A percentile compares a stretch with the other conserved stretches of the same genome.
Evolutionary conservation across 1,140 invertebrate genomes (phyloP).

Genomic region (Elymnias hypermnestra): DNA sequence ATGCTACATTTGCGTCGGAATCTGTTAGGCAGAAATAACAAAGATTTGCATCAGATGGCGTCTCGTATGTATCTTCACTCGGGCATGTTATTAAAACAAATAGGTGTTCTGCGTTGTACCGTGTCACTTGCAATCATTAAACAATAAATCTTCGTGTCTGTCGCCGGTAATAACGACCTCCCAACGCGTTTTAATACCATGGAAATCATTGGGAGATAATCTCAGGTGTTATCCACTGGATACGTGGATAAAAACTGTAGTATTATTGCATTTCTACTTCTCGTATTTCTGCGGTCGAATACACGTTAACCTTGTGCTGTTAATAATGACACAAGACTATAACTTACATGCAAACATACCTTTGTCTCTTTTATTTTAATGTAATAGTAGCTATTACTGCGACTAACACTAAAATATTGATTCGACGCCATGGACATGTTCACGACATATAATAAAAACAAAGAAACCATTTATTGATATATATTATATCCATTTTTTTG

Average conservation of each 20-base stretch:
- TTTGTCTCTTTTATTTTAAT: constrained; percentile 7
- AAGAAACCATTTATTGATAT: too few species aligned
- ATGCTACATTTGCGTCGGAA: too few species aligned
- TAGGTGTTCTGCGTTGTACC: constrained; percentile 36
- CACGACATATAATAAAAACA: too few species aligned
- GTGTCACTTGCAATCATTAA: constrained; percentile 25
- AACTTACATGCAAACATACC: constrained; percentile 16
- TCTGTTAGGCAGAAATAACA: too few species aligned
- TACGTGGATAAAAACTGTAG: not conserved
- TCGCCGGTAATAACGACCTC: constrained; percentile 32
- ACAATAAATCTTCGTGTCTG: constrained; percentile 48
- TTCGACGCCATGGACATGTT: too few species aligned
- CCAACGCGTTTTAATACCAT: constrained; percentile 20
- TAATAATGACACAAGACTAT: constrained; percentile 12
- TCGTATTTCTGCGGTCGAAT: constrained; percentile 16
- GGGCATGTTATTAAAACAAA: constrained; percentile 57
- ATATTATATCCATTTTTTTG: too few species aligned
- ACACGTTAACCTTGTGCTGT: constrained; percentile 17
- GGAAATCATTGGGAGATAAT: constrained; percentile 17
- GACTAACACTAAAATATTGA: too few species aligned
- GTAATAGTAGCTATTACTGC: too few species aligned
- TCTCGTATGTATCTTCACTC: constrained; percentile 28
- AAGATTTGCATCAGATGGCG: constrained; percentile 10
- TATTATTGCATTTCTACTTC: constrained; percentile 18
- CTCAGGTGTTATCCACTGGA: constrained; percentile 6